Conservation (phyloP, 2,797 vertebrate genomes). For the Paedocypris micromegethes region DNA sequence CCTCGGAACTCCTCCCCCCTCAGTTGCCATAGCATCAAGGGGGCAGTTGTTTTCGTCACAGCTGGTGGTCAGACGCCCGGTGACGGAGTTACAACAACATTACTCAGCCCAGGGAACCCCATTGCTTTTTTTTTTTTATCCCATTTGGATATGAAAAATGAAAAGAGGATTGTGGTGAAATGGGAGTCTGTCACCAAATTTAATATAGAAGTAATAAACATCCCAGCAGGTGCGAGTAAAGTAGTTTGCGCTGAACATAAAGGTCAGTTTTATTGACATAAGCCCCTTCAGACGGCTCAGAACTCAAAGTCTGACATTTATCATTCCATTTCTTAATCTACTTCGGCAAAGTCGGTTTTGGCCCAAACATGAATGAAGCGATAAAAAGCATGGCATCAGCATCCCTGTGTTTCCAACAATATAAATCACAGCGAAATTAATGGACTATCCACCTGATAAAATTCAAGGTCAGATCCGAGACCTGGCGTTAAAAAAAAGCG, state of each 20-base stretch:
- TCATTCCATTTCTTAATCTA: not conserved
- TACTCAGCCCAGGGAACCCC: slow-evolving; percentile 17
- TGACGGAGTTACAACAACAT: slow-evolving; percentile 41
- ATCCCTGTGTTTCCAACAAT: not conserved
- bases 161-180: not conserved
- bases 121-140: slow-evolving; percentile 20
- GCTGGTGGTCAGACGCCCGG: slow-evolving; percentile 50
- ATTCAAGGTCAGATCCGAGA: slow-evolving; percentile 55
- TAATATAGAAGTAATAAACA: not conserved
- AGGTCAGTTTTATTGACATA: not conserved
- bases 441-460: slow-evolving; percentile 37
- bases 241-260: not conserved
- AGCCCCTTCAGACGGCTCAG: not conserved
- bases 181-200: too few species aligned
- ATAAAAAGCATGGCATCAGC: not conserved
- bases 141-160: slow-evolving; percentile 46
- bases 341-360: too few species aligned
- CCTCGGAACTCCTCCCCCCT: slow-evolving; percentile 19
- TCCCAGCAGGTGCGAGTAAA: slow-evolving; percentile 1
- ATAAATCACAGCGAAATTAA: slow-evolving; percentile 14
- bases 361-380: not conserved
- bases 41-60: slow-evolving; percentile 49
- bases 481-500: slow-evolving; percentile 39
- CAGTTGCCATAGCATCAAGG: slow-evolving; percentile 13
- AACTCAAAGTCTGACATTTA: not conserved